These are phyloP conservation scores for Falco concolor DNA, from an alignment of 2,797 vertebrate species.

Conservation along the genomic window DNA sequence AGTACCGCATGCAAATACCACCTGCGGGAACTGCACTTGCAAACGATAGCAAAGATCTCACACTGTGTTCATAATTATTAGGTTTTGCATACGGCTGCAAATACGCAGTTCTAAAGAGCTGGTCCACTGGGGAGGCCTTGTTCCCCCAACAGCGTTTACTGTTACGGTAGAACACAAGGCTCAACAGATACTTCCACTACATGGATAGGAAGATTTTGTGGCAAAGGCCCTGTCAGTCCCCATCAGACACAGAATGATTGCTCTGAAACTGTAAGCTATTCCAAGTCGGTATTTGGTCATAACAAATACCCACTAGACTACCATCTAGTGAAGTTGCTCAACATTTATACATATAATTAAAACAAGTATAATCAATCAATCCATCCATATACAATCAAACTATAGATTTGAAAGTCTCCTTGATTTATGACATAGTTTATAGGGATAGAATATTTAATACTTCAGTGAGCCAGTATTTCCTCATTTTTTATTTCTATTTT, in stretches of 20 bases:
- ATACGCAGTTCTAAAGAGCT: background rate
- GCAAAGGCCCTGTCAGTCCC: background rate
- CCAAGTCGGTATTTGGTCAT: background rate
- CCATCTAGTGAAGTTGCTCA: background rate
- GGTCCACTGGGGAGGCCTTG: background rate
- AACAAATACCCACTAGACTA: background rate
- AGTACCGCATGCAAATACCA: background rate
- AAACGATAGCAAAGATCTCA: background rate
- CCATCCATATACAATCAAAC: background rate
- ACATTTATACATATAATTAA: slow-evolving; percentile 10
- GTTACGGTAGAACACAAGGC: background rate
- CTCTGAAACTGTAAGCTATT: background rate
- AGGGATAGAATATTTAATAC: background rate
- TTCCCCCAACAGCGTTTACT: background rate
- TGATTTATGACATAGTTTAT: background rate
- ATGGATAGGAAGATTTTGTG: fast-evolving
- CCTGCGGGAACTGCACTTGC: background rate
- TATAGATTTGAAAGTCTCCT: background rate
- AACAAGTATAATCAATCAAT: slow-evolving; percentile 13
- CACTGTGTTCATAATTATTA: background rate
- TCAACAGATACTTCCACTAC: background rate
- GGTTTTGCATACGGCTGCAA: background rate
- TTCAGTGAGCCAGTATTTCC: background rate
- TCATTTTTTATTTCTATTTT: background rate
- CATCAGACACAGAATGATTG: background rate